Evolutionary conservation across 2,113 vertebrate genomes (phyloP), one percentile per base, ranked within the genome.

Genomic region (Brachyhypopomus gauderio): DNA sequence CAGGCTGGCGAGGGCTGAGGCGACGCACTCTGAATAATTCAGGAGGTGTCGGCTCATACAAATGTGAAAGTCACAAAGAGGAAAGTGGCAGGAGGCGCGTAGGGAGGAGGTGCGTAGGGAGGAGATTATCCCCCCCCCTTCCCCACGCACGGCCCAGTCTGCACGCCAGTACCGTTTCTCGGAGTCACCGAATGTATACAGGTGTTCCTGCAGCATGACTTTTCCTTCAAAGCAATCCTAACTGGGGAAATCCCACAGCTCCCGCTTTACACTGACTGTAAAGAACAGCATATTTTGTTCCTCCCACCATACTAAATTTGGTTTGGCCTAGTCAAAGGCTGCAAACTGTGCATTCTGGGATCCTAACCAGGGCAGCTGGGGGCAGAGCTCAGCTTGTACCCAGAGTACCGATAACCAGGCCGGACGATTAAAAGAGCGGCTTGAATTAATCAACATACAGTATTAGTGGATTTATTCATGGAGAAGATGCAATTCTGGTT

Each of bases 11-110:
- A 74, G 9, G 45, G 66, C 41, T 74, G 41, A 4, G 64, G 41
- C 62, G 79, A 79, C 52, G 52, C 45, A 5, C 38, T 58, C 27
- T 62, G 77, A 79, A 83, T 83, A 70, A 83, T 79, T 79, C 56
- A 83, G 76, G 60, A 75, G 79, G 27, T 22, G 74, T 72, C 66
- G 62, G 79, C 79, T 56, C 14, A 55, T 45, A 56, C 59, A 80
- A 60, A 80, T 66, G 79, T 45, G 72, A 30, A 66, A 59, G 59
- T 25, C 52, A 34, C 73, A 25, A 11, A 73, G 60, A 80, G 22
- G 63, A 74, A 70, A 20, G 66, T n/a, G 19, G 38, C 20, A 6
- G 17, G 69, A 48, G 58, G 56, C 72, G 38, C 72, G 78, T 56
- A 72, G 16, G 9, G 48, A 45, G 5, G 60, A 55, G 17, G 27